phyloP scores from a whole-genome alignment of 1,140 invertebrate species.

The Popillia japonica region DNA sequence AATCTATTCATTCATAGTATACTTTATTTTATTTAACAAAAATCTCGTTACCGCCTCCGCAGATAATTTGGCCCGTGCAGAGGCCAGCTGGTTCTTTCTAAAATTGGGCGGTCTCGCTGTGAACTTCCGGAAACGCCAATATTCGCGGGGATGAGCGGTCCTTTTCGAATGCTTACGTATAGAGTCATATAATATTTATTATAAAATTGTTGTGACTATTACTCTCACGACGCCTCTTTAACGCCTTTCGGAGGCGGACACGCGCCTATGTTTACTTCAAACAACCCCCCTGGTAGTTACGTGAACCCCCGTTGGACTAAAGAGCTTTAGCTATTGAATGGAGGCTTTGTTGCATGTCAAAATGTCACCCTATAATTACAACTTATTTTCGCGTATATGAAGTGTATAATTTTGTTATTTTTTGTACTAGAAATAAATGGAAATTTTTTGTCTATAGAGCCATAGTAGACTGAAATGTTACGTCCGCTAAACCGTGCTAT shows the following conservation, averaged over 20 bases:
- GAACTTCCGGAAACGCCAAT: slow-evolving; percentile 11
- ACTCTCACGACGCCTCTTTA: neutral
- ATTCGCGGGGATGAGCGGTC: neutral
- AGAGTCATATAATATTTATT: slow-evolving; percentile 39
- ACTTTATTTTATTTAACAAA: neutral
- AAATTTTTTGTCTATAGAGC: neutral
- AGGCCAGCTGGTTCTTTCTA: neutral
- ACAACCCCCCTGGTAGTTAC: slow-evolving; percentile 42
- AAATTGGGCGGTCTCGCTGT: neutral
- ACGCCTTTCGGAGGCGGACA: slow-evolving; percentile 39
- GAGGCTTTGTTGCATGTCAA: neutral
- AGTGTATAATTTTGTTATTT: neutral
- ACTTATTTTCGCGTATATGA: neutral
- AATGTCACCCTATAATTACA: neutral
- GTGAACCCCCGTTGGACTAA: neutral
- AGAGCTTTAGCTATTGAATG: neutral
- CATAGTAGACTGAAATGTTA: too few relatives aligned
- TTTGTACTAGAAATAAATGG: neutral
- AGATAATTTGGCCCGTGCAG: slow-evolving; percentile 19
- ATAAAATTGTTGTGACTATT: slow-evolving; percentile 19
- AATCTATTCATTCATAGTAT: neutral
- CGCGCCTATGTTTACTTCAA: slow-evolving; percentile 47
- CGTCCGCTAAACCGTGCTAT: too few relatives aligned
- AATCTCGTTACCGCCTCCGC: slow-evolving; percentile 7
- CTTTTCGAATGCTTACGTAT: neutral